Conservation (phyloP, 2,888 invertebrate species). For the Tachina fera region DNA sequence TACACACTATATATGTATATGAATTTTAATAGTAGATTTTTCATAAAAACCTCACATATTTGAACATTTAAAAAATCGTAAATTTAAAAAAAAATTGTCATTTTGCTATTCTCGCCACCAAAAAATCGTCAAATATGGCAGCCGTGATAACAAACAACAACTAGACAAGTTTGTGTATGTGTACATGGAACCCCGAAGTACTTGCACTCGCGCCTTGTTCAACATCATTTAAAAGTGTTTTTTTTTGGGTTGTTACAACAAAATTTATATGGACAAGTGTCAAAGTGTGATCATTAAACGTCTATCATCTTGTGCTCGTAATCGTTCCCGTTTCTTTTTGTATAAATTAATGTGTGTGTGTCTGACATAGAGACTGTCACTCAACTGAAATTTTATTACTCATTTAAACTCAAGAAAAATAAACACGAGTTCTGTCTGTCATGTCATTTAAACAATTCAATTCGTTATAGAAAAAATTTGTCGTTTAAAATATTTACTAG, state of each 20-base stretch:
- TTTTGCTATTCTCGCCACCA: too few relatives aligned
- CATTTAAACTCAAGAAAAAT: constrained; percentile 19
- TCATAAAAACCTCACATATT: too few relatives aligned
- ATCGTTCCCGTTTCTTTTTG: background rate
- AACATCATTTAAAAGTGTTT: constrained; percentile 38
- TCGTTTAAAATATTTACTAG: too few relatives aligned
- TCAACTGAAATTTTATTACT: constrained; percentile 24
- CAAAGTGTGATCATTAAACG: constrained; percentile 62
- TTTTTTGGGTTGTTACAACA: constrained; percentile 45
- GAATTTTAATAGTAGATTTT: too few relatives aligned
- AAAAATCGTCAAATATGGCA: too few relatives aligned
- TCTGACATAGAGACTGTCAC: background rate
- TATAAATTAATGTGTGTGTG: constrained; percentile 1
- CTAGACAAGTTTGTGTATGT: background rate
- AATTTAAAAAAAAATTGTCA: too few relatives aligned
- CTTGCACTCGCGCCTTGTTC: constrained; percentile 17
- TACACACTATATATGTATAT: too few relatives aligned
- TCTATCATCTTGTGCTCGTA: constrained; percentile 13
- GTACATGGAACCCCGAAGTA: background rate
- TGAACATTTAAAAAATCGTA: too few relatives aligned
- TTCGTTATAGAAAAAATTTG: background rate
- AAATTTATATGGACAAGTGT: constrained; percentile 67
- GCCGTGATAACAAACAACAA: background rate
- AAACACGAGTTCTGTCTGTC: constrained; percentile 38
- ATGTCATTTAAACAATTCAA: constrained; percentile 39